Base-by-base conservation (phyloP, 2,888 invertebrate species). In the Trimorus sp. region DNA sequence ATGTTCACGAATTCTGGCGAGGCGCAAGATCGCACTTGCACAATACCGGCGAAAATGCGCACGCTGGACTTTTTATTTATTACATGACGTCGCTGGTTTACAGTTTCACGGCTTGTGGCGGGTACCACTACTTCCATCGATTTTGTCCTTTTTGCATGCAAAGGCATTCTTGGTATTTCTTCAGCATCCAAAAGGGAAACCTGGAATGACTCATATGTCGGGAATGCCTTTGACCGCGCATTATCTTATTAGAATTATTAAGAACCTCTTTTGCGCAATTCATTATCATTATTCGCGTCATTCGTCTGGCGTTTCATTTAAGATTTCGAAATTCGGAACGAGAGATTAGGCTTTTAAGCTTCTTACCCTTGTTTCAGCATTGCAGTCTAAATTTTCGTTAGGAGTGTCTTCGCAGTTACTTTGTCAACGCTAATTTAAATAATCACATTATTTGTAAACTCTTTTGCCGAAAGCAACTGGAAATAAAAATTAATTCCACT, bases 1-100 rank as follows among this genome's bases (percentile, higher is more conserved):
- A 84, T 86, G 84, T 83, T 84, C 79, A 84, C 86, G 89, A 89
- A 89, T 89, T 89, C 87, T 84, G 85, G 83, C 86, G 86, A 87
- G 88, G 16, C 7, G 53, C 53, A 49, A 49, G 11, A 45, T 12
- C 15, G n/a, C 84, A 78, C 26, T 26, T 26, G 70, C 84, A 38
- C 51, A 76, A 62, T 60, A 14, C 15, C 42, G 12, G 36, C 36
- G 56, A 14, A 15, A 9, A 45, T 11, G 16, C 51, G 63, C 58
- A 14, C 38, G 58, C 68, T 58, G 70, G 48, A 73, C 63, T 63
- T 77, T 63, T 73, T 71, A 53, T 66, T 78, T 78, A 73, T 79
- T 56, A 66, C 48, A 45, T 38, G 70, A 79, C 54, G 54, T 56
- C 38, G 45, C 16, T 53, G 16, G 36, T 78, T 71, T 56, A 26